Base-by-base conservation (phyloP, 2,888 invertebrate genomes). In the Eubasilissa splendida region DNA sequence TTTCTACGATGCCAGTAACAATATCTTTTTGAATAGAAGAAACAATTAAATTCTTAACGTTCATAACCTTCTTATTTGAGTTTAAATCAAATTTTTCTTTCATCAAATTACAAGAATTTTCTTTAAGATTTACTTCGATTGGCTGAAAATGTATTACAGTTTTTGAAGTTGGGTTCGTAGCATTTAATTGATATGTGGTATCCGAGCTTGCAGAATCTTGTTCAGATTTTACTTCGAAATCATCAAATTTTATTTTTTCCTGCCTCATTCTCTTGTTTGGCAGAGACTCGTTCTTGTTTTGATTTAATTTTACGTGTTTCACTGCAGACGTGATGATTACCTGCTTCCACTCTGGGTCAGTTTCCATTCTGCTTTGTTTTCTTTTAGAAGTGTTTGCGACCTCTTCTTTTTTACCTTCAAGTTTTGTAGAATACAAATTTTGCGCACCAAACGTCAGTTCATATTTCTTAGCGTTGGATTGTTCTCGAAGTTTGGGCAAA, bases 11-110 rank as follows among this genome's bases (percentile, higher is more conserved):
- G 3, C 9, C 0, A 1, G 42, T 75, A 65, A n/a, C 53, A 33
- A 56, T 66, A 14, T 77, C 77, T 54, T 77, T 77, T 54, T 77
- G 52, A 14, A 65, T 77, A 63, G 63, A 4, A 63, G 22, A 31
- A 33, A 33, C 33, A 31, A 63, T 33, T 12, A n/a, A 12, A 63
- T 63, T 63, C 63, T 63, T 10, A 63, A 33, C 11, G 11, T 31
- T n/a, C 31, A 2, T 33, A 63, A 42, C 42, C 63, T 63, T 63
- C 42, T 31, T 33, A 10, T 63, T 33, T 63, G 63, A 63, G 42
- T 63, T 63, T 31, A 63, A 11, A 63, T 63, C 63, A 33, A 63
- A 12, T 33, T 63, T 63, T 63, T 63, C 33, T 63, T 63, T 33
- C 31, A 42, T 63, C 63, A 33, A 33, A 33, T 63, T 63, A 22